A percentile compares a stretch with the other conserved stretches of the same genome.
Evolutionary conservation across 35 echinoderm and acorn worm species (phyloP).

Genomic region (Ptychodera flava): DNA sequence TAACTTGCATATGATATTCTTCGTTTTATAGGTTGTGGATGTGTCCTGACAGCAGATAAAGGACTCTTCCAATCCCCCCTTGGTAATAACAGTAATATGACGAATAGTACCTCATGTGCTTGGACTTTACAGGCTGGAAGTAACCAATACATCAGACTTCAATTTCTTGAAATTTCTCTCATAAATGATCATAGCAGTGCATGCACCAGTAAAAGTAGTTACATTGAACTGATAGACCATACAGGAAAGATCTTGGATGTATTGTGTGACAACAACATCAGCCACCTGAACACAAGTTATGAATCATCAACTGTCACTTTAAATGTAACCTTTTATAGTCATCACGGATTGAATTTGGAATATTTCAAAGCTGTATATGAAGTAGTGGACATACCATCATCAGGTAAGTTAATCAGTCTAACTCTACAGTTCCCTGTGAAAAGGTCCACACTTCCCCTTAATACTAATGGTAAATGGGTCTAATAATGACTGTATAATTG

Average conservation of each 20-base stretch:
- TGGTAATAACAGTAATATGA: too few species aligned
- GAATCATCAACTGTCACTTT: not conserved
- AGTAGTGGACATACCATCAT: not conserved
- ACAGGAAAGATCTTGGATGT: not conserved
- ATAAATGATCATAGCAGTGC: not conserved
- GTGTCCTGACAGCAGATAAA: not conserved
- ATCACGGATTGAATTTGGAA: not conserved
- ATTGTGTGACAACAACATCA: not conserved
- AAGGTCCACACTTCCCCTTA: too few species aligned
- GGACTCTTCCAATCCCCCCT: not conserved
- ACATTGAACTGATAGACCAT: not conserved
- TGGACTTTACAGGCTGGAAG: not conserved
- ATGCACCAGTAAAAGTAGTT: not conserved
- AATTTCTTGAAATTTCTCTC: not conserved
- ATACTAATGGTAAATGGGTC: too few species aligned
- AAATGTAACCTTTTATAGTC: not conserved
- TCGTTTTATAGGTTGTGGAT: not conserved
- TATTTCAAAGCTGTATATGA: not conserved
- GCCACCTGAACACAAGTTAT: not conserved
- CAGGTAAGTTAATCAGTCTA: too few species aligned
- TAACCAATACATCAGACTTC: not conserved
- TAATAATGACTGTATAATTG: too few species aligned
- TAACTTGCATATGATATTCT: too few species aligned
- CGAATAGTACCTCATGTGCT: not conserved
- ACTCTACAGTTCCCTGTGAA: too few species aligned